phyloP scores from a whole-genome alignment of 2,797 vertebrate genomes.

The Sebastes minor region DNA sequence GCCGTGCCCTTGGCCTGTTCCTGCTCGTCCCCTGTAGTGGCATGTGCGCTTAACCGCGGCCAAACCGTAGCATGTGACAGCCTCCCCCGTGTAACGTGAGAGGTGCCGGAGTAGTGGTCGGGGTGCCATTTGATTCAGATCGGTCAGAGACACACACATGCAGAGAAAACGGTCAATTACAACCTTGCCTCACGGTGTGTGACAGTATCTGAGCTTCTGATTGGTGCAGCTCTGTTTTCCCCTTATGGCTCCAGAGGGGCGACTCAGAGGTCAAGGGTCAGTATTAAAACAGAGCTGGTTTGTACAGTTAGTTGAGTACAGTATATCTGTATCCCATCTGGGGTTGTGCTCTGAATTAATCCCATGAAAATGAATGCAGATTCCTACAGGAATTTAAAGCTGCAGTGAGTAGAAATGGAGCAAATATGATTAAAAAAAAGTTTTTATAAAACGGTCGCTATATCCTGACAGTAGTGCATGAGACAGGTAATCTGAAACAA shows the following conservation, averaged over 20 bases:
- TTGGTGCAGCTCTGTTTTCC: constrained; percentile 1
- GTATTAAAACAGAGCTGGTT: background rate
- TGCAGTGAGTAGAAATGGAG: no score
- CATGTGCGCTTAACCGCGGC: constrained; percentile 51
- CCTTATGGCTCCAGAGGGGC: background rate
- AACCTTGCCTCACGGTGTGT: background rate
- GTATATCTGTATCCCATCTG: background rate
- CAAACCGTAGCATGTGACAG: constrained; percentile 72
- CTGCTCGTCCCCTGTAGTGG: constrained; percentile 54
- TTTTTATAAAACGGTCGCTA: no score
- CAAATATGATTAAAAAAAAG: no score
- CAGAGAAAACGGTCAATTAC: constrained; percentile 7
- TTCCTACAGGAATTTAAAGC: background rate
- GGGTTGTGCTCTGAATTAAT: background rate
- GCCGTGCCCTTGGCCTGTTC: constrained; percentile 70
- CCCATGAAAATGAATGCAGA: background rate
- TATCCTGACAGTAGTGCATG: no score
- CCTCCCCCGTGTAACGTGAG: constrained; percentile 65
- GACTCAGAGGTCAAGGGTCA: constrained; percentile 16
- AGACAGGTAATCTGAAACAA: no score
- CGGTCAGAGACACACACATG: constrained; percentile 6
- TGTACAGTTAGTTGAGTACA: background rate
- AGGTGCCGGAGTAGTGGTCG: constrained; percentile 24
- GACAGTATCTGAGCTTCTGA: background rate
- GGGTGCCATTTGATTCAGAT: constrained; percentile 39